Percentiles rank a stretch among this genome's conserved stretches.
Evolutionary conservation across 2,113 vertebrate species (phyloP).

Genomic region (Chelonoidis abingdonii): DNA sequence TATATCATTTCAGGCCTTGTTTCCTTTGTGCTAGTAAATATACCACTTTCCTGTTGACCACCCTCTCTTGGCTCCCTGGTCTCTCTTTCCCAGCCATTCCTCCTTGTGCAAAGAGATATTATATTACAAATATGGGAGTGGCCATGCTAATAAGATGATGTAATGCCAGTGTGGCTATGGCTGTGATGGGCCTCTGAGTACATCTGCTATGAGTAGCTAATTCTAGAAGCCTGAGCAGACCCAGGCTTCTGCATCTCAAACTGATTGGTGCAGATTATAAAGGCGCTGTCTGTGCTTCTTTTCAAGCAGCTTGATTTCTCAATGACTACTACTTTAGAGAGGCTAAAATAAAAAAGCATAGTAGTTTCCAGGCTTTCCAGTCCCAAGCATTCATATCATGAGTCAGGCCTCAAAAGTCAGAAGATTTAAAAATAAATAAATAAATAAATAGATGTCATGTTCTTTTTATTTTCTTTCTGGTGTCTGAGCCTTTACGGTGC

Average conservation of each 20-base stretch:
- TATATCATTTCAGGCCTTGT: background rate
- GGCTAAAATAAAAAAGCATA: background rate
- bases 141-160: background rate
- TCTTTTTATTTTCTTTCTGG: background rate
- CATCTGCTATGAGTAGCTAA: background rate
- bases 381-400: background rate
- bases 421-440: background rate
- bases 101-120: constrained; percentile 30
- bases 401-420: background rate
- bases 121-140: constrained; percentile 20
- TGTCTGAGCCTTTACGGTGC: background rate
- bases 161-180: background rate
- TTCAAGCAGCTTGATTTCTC: background rate
- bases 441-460: background rate
- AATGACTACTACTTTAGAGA: background rate
- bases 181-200: background rate
- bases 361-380: background rate
- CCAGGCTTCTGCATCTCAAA: background rate
- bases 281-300: background rate
- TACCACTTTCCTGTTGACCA: background rate
- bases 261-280: background rate
- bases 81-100: background rate
- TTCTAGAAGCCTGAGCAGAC: constrained; percentile 29
- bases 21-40: background rate
- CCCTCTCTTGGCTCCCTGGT: background rate